Conservation (phyloP, 2,888 invertebrate genomes). For the Lepas anatifera region DNA sequence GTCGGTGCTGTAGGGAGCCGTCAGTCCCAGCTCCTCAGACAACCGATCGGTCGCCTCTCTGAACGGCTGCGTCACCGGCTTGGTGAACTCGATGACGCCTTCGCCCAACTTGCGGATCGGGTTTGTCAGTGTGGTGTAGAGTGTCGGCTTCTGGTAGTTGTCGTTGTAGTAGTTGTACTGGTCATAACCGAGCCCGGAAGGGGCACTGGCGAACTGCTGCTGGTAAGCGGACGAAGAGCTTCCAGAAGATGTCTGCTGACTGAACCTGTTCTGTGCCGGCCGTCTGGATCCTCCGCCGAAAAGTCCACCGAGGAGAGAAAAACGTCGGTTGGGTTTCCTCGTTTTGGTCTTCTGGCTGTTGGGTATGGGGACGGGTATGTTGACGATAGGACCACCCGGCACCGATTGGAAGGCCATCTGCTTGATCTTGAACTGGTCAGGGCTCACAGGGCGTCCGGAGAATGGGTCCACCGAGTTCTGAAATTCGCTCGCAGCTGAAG, state of each 20-base stretch:
- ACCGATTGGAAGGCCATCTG: constrained; percentile 7
- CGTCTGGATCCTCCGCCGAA: neutral
- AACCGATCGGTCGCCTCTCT: neutral
- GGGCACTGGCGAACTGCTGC: neutral
- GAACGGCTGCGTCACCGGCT: constrained; percentile 9
- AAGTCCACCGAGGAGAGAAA: neutral
- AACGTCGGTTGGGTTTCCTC: neutral
- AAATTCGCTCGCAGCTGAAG: neutral
- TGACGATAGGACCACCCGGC: constrained; percentile 20
- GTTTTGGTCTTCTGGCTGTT: constrained; percentile 7
- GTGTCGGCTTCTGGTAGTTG: neutral
- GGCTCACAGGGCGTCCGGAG: neutral
- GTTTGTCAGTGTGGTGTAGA: neutral
- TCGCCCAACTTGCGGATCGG: neutral
- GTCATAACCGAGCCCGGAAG: too few relatives aligned
- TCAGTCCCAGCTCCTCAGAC: neutral
- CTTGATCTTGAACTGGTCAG: constrained; percentile 9
- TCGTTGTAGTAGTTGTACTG: neutral
- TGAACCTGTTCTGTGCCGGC: neutral
- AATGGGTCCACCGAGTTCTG: constrained; percentile 1
- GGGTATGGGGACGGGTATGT: constrained; percentile 21
- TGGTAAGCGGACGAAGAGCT: neutral
- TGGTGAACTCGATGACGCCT: constrained; percentile 1
- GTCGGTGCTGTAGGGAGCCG: neutral
- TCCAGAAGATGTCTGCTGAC: neutral